Base-by-base conservation (phyloP, 2,888 invertebrate genomes). In the Lasioglossum pauxillum region DNA sequence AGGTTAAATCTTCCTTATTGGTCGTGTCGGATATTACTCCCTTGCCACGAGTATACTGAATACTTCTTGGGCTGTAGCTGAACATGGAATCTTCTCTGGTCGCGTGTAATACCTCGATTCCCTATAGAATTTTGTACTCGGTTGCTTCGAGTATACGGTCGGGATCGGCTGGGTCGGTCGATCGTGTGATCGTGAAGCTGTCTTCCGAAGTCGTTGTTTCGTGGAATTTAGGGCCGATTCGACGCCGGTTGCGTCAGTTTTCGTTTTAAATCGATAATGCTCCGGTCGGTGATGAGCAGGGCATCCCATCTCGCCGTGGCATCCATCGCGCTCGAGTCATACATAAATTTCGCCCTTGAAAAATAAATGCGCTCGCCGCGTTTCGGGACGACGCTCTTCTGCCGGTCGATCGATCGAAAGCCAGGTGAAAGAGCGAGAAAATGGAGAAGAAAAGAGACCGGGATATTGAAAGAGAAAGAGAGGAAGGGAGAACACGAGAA, bases 321-420 rank as follows among this genome's bases (percentile, higher is more conserved):
- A 85, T 89, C 86, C 80, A 71, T 80, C 84, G 91, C 82, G 87
- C 77, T 88, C 85, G 89, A 88, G 88, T 85, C 89, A 89, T 91
- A 89, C 90, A 91, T 91, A 90, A 91, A 91, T 91, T 90, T 90
- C 75, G 80, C 73, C 83, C 75, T 80, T 89, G 90, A 91, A 91
- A 91, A 90, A 91, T 90, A 91, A 90, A 91, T 91, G 85, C 76
- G 84, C 77, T 78, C 72, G 23, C 71, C 76, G 74, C 83, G 82
- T 79, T 80, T 27, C 57, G 76, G n/a, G 41, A 35, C 46, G 69
- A 41, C 60, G 76, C 73, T 71, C 76, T 12, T 74, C 78, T 71
- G 41, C 23, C 77, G 86, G 80, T 86, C 88, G 90, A 88, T 88
- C 87, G 88, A 76, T 67, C 67, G 79, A 74, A 49, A 38, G 46